Conservation (phyloP, 2,113 vertebrate species). For the Rhipidura dahli region DNA sequence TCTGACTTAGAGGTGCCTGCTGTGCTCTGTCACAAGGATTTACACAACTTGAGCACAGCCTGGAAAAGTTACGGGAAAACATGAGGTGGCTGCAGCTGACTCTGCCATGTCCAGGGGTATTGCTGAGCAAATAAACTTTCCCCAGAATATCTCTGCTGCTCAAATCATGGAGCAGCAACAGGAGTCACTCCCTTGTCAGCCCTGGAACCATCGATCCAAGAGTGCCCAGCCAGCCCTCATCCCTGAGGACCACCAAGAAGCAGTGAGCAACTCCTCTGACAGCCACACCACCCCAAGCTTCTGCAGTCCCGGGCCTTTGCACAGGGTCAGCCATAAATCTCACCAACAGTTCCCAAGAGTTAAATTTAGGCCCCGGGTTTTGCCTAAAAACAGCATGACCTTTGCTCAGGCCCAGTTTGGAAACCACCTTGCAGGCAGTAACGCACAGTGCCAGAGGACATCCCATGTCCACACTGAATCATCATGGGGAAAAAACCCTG, state of each 20-base stretch:
- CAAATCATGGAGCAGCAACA: not conserved
- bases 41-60: not conserved
- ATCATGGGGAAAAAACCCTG: not conserved
- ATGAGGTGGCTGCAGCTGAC: not conserved
- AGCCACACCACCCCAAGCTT: not conserved
- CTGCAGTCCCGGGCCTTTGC: no score
- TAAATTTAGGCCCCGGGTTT: not conserved
- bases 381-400: not conserved
- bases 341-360: not conserved
- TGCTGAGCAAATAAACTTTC: not conserved
- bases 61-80: not conserved
- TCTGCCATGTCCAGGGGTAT: rapidly evolving
- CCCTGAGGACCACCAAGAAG: not conserved
- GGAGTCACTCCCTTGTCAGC: not conserved
- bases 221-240: not conserved
- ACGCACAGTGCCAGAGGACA: not conserved
- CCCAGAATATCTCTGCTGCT: not conserved
- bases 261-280: not conserved
- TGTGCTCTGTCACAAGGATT: not conserved
- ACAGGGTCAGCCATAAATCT: not conserved
- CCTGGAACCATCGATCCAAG: not conserved
- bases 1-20: not conserved
- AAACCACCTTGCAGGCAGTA: not conserved
- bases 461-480: not conserved
- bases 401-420: not conserved